Evolutionary conservation across 2,113 vertebrate genomes (phyloP).

Genomic region (Ictidomys tridecemlineatus): DNA sequence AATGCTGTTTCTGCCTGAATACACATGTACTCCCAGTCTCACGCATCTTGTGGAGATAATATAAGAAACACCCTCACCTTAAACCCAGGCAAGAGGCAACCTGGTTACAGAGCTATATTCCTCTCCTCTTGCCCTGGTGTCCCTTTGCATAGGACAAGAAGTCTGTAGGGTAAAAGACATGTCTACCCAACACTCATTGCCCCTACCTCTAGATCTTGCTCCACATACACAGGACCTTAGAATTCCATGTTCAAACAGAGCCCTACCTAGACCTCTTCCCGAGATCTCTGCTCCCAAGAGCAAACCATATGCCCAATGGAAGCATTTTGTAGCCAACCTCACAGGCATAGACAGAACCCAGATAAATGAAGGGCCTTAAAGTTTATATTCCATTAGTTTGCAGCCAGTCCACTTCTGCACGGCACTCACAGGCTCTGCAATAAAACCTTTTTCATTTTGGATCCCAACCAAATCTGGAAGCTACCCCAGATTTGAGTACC

Average conservation of each 20-base stretch:
- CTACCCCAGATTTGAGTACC: not conserved
- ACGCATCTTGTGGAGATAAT: not conserved
- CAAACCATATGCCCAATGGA: not conserved
- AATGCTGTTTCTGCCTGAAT: not conserved
- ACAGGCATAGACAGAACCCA: not conserved
- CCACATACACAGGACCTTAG: not conserved
- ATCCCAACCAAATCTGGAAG: not conserved
- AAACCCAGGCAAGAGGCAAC: not conserved
- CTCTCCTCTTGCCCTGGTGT: not conserved
- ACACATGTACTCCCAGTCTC: not conserved
- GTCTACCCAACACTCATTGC: not conserved
- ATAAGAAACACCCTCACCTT: not conserved
- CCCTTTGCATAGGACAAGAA: not conserved
- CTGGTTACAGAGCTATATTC: not conserved
- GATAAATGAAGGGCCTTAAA: not conserved
- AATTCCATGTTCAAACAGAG: not conserved
- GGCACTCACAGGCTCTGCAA: not conserved
- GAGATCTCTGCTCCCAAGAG: not conserved
- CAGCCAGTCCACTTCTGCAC: not conserved
- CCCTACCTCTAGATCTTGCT: not conserved
- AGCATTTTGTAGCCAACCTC: not conserved
- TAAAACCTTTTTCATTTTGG: not conserved
- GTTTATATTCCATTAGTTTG: not conserved
- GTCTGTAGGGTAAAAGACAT: not conserved
- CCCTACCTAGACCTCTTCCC: not conserved